Evolutionary conservation across 2,797 vertebrate species (phyloP), one percentile per base, ranked within the genome.

Genomic region (Darevskia nairensis): DNA sequence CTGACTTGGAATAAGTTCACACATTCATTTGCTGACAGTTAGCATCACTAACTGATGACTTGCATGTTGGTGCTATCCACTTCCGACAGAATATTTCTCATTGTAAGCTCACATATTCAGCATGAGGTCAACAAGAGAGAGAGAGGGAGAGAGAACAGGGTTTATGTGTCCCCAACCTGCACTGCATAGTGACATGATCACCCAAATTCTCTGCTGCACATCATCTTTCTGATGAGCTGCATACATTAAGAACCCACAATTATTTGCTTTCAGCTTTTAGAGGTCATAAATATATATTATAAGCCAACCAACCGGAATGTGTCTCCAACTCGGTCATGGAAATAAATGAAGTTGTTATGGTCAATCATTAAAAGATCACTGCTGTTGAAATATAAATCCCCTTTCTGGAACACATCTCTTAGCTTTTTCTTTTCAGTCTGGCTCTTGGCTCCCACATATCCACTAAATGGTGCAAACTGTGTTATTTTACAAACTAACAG

Each of bases 301-400:
- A 85, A 72, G 71, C 25, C 82, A 71, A 89, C 95, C 83, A 72
- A 98, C 98, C 98, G 97, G 96, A 98, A 99, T 7, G 98, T 98
- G 94, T 99, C 98, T 95, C 98, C 98, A 15, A 98, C 97, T 86
- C 97, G 96, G 91, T 99, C 98, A 5, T 98, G 97, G 85, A 99
- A 99, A 95, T 96, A 98, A 89, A 99, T 0, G 13, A 98, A 99
- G 25, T 98, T 98, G 32, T 98, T 96, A 0, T 84, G 46, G 90
- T 98, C 98, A 1, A 97, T 96, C 89, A 90, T 96, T 35, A 99
- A 90, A 75, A 99, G 97, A 90, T 99, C 98, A 0, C 98, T 98
- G 0, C 93, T 98, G 95, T 99, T 99, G 82, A 98, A 98, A 95
- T 98, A 98, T 3, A 96, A 0, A 50, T 98, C 98, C 72, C 98